Percentiles rank a stretch among this genome's conserved stretches.
Evolutionary conservation across 1,140 invertebrate species (phyloP).

Genomic region (Scylla paramamosain): DNA sequence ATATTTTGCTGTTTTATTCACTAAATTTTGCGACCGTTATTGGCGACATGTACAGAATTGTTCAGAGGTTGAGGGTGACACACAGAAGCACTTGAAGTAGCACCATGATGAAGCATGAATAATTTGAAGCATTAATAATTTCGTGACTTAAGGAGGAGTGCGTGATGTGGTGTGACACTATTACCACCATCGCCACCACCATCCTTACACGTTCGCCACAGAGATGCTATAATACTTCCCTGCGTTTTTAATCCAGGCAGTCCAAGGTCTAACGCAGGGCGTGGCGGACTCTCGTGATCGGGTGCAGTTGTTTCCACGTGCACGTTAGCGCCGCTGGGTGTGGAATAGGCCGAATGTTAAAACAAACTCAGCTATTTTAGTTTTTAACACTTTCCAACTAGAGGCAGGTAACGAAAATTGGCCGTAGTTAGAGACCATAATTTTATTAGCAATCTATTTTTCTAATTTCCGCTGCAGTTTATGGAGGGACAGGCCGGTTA

Average conservation of each 20-base stretch:
- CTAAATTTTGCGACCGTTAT: too few relatives aligned
- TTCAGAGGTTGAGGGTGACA: too few relatives aligned
- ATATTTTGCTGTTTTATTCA: too few relatives aligned
- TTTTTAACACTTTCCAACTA: neutral
- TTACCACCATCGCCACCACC: too few relatives aligned
- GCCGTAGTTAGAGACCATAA: constrained; percentile 21
- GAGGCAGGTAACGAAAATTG: neutral
- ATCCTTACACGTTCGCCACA: too few relatives aligned
- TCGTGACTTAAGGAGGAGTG: too few relatives aligned
- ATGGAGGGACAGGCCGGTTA: neutral
- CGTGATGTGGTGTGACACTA: too few relatives aligned
- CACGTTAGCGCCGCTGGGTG: neutral
- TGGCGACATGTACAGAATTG: too few relatives aligned
- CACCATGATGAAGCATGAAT: too few relatives aligned
- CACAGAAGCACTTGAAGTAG: too few relatives aligned
- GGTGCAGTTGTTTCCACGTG: neutral
- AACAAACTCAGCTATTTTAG: neutral
- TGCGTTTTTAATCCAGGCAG: neutral
- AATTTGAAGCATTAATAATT: too few relatives aligned
- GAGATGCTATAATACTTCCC: too few relatives aligned
- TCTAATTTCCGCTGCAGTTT: neutral
- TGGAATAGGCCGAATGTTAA: neutral
- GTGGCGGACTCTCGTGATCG: neutral
- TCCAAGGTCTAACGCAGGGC: neutral
- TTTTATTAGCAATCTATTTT: constrained; percentile 25